These are phyloP conservation scores for Phoebastria nigripes DNA, from an alignment of 2,797 vertebrate genomes.

Conservation along the genomic window DNA sequence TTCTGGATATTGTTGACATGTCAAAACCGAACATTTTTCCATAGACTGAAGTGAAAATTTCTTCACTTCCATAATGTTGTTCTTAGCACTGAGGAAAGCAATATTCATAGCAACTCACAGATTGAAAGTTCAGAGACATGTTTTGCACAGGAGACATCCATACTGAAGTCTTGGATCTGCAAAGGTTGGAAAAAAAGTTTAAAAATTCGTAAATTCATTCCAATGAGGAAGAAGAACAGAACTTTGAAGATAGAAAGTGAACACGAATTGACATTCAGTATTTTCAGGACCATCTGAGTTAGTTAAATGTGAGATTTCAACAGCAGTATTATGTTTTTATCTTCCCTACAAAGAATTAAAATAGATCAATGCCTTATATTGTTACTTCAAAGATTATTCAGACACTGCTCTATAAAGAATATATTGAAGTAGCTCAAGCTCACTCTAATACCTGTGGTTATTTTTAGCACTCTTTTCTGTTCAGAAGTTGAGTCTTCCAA, in stretches of 20 bases:
- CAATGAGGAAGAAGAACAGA: neutral
- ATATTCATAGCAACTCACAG: neutral
- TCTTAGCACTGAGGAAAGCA: neutral
- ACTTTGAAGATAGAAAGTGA: neutral
- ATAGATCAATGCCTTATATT: neutral
- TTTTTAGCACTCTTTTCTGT: neutral
- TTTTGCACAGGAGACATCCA: neutral
- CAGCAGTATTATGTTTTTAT: neutral
- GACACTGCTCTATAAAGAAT: neutral
- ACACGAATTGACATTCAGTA: neutral
- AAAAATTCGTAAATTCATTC: neutral
- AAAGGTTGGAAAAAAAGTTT: neutral
- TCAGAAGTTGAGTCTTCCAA: neutral
- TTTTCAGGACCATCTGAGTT: neutral
- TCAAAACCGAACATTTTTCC: neutral
- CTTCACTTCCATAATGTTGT: neutral
- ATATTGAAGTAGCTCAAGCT: neutral
- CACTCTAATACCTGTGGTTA: neutral
- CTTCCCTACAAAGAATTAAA: neutral
- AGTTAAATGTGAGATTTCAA: neutral
- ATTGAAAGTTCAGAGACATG: neutral
- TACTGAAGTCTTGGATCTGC: neutral
- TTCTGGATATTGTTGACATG: neutral
- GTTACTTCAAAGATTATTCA: neutral
- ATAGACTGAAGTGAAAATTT: neutral